A percentile compares a stretch with the other conserved stretches of the same genome.
Conservation (phyloP, 2,888 invertebrate genomes). For the Lithosia quadra region DNA sequence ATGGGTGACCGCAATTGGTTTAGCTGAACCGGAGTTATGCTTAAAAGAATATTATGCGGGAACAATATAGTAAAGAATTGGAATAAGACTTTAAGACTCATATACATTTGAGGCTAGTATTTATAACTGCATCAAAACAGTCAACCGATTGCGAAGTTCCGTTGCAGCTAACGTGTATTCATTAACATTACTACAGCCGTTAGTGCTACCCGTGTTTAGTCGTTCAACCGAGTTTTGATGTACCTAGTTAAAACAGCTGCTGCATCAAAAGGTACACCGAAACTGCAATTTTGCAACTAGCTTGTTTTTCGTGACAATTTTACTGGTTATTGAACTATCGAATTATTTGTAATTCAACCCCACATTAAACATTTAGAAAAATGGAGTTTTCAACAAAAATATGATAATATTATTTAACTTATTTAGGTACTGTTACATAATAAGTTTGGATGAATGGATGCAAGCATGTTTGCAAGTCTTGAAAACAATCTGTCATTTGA, state of each 20-base stretch:
- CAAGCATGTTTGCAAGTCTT: too few species aligned
- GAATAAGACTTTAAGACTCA: background rate
- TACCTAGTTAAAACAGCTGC: background rate
- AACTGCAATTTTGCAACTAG: background rate
- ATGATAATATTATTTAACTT: background rate
- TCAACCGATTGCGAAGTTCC: background rate
- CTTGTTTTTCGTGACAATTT: background rate
- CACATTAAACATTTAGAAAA: background rate
- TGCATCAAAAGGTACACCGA: background rate
- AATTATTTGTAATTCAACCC: background rate
- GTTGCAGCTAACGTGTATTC: background rate
- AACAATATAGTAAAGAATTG: background rate
- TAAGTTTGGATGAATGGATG: too few species aligned
- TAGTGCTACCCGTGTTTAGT: background rate
- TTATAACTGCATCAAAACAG: background rate
- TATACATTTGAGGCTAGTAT: background rate
- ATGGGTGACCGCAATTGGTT: too few species aligned
- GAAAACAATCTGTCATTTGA: too few species aligned
- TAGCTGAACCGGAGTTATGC: too few species aligned
- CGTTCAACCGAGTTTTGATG: background rate
- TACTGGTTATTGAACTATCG: background rate
- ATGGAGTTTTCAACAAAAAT: background rate
- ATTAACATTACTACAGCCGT: background rate
- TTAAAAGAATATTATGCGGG: too few species aligned
- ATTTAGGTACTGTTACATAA: too few species aligned